Evolutionary conservation across 2,113 vertebrate species (phyloP), one percentile per base, ranked within the genome.

Genomic region (Muntiacus muntjak): DNA sequence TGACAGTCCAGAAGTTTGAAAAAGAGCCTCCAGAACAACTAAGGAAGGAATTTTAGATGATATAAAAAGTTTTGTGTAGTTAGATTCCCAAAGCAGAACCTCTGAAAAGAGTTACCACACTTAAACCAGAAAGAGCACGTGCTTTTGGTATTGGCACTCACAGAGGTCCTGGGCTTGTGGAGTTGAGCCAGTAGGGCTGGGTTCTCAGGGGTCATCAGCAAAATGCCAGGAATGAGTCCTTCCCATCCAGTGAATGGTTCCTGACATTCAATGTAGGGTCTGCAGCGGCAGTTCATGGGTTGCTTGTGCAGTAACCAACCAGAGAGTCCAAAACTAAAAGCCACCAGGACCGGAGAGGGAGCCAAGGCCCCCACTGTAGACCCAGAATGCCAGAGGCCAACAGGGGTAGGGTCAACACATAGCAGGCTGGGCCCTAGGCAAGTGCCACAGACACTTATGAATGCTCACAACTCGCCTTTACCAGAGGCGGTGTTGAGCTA

Each of bases 131-230:
- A 88, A 88, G 47, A 89, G 15, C 79, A 67, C 36, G 17, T 64
- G 19, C 15, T 1, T 0, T 1, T 0, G 11, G 40, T 23, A 15
- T 1, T 7, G 54, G n/a, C 1, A 0, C 28, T 94, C 40, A 3
- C n/a, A 52, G 50, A 33, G 55, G 28, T 28, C 52, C 47, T 43
- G 36, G 33, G 26, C 30, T 1, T 3, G 2, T 17, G 30, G 64
- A 40, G 54, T 7, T 30, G 84, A 67, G 33, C 40, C 33, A 4
- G 7, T 17, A 2, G 36, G 40, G 28, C 2, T 14, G 26, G 13
- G 25, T 79, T 57, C 47, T 91, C 76, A 58, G n/a, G 43, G 19
- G n/a, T 43, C 58, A n/a, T 36, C 40, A 30, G 12, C 6, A 58
- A 13, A 62, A 57, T 15, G 78, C 28, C 33, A 36, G 50, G 52